Evolutionary conservation across 1,140 invertebrate genomes (phyloP), one percentile per base, ranked within the genome.

Genomic region (Tenebrio molitor): DNA sequence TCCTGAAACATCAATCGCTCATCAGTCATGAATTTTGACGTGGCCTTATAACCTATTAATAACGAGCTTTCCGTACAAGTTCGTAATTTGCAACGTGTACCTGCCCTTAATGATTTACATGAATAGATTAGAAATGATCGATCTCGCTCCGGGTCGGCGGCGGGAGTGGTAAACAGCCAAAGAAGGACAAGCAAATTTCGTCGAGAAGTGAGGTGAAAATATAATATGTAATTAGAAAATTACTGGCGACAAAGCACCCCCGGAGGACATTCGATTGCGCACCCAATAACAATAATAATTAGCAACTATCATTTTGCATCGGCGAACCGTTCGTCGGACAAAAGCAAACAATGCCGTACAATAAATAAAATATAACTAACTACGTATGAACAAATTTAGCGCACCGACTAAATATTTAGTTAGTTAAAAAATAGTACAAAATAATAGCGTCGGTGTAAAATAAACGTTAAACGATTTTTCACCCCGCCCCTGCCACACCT

Each of bases 1-100:
- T 66, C 64, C 42, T 42, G 64, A 66, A 44, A 66, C 64, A 66
- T 66, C 64, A 66, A 66, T 42, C 64, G 36, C 36, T 66, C 36
- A 66, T 66, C 64, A 66, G 36, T 66, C 64, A 66, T 23, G 36
- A 41, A 66, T 66, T 25, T n/a, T 66, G 64, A 66, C 64, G 39
- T 23, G 36, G 23, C 50, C 50, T 58, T 25, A 58, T 58, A 58
- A 25, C 50, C 50, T 58, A 58, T 58, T 58, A 58, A 58, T 58
- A 58, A 58, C 23, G 23, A 29, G 50, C 50, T 58, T 58, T 29
- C 50, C 50, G 50, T 29, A 58, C 50, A 58, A 58, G 50, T 29
- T 58, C 12, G 21, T 58, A 25, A 58, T 58, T 58, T 58, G 50
- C 50, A 58, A 58, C 50, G 23, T 58, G 15, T 58, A 58, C 44